phyloP scores from a whole-genome alignment of 2,888 invertebrate species.

The Leucania comma region DNA sequence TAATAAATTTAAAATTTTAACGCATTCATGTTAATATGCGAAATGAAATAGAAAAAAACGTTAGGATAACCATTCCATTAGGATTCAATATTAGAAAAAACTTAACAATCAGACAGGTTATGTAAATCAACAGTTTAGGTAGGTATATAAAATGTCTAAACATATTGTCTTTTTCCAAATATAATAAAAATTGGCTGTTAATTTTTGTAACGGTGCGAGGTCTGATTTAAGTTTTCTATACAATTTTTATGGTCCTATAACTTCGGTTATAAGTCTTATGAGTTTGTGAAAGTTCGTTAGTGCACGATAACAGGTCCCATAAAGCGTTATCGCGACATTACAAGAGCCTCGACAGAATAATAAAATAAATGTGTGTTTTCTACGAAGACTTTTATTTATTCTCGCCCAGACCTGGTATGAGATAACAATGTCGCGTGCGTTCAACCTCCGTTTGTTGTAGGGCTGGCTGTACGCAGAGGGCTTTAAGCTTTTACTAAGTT shows the following conservation, averaged over 20 bases:
- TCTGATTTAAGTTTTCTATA: constrained; percentile 30
- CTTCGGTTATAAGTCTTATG: constrained; percentile 32
- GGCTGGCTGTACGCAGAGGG: constrained; percentile 47
- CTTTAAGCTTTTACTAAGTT: constrained; percentile 4
- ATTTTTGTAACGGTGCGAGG: constrained; percentile 39
- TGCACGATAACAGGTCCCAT: constrained; percentile 84
- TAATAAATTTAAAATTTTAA: constrained; percentile 78
- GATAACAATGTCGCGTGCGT: constrained; percentile 89
- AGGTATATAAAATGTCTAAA: constrained; percentile 45
- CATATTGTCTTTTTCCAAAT: constrained; percentile 53
- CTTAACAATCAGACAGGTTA: constrained; percentile 70
- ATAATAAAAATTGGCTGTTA: constrained; percentile 40
- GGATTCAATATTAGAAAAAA: constrained; percentile 64
- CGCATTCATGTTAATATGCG: constrained; percentile 78
- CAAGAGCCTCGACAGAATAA: constrained; percentile 84
- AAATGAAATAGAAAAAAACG: constrained; percentile 63
- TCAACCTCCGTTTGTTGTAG: constrained; percentile 73
- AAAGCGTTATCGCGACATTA: constrained; percentile 85
- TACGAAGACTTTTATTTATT: constrained; percentile 88
- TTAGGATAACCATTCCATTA: constrained; percentile 68
- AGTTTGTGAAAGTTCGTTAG: constrained; percentile 81
- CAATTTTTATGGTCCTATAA: constrained; percentile 47
- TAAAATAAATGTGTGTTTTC: constrained; percentile 88
- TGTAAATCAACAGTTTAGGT: constrained; percentile 69
- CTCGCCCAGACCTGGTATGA: constrained; percentile 83